Percentiles rank a stretch among this genome's conserved stretches.
phyloP scores from a whole-genome alignment of 2,888 invertebrate genomes.

The Oligia fasciuncula region DNA sequence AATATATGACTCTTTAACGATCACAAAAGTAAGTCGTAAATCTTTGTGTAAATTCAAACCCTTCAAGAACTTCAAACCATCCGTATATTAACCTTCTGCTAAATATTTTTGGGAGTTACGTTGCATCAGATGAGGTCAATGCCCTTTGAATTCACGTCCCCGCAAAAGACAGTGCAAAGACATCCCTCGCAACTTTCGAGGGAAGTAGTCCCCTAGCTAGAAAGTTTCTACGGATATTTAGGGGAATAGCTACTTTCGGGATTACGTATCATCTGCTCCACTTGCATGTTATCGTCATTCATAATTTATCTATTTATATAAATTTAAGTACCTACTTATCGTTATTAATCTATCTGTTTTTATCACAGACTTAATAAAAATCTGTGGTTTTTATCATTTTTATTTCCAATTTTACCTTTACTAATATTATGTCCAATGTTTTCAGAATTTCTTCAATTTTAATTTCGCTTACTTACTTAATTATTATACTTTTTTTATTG shows the following conservation, averaged over 20 bases:
- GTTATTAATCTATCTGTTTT: background rate
- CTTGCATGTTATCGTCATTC: background rate
- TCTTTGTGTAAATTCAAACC: background rate
- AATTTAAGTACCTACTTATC: background rate
- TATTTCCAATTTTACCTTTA: too few species aligned
- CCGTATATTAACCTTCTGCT: too few species aligned
- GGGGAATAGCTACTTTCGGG: background rate
- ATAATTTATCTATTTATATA: background rate
- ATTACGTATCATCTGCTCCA: background rate
- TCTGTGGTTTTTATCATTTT: too few species aligned
- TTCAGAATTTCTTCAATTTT: too few species aligned
- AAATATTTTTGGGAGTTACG: background rate
- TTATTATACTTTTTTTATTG: background rate
- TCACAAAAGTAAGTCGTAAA: background rate
- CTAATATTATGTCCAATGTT: too few species aligned
- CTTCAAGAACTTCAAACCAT: too few species aligned
- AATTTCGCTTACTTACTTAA: too few species aligned
- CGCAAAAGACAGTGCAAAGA: conserved; percentile 1
- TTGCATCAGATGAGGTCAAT: conserved; percentile 29
- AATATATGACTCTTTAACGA: background rate
- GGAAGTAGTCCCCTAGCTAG: conserved; percentile 22
- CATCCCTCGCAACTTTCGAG: conserved; percentile 15
- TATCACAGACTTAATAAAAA: too few species aligned
- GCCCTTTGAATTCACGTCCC: conserved; percentile 20
- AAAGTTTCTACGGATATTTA: background rate